Base-by-base conservation (phyloP, 2,797 vertebrate genomes). In the Spheniscus humboldti region DNA sequence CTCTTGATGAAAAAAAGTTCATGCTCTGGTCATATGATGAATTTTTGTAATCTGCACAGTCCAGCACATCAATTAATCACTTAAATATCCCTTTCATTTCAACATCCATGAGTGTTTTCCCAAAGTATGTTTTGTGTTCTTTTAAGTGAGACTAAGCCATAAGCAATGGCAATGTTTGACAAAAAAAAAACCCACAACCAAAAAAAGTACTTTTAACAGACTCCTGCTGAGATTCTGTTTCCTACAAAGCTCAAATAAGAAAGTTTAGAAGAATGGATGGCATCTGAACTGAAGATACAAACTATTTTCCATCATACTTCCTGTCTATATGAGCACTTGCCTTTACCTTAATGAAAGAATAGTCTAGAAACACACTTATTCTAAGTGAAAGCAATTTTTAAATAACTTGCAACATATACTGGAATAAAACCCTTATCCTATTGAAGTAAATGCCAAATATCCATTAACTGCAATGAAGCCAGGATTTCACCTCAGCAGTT, bases 41-140 rank as follows among this genome's bases (percentile, higher is more conserved):
- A 85, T 96, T 96, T 96, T 96, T 84, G 60, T 88, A 94, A 94
- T 93, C 55, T 94, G 24, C 78, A 72, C 37, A 86, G 69, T 56
- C 79, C 71, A 92, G 56, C 87, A 73, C 56, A 88, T 56, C 68
- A 71, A 96, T 96, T 95, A 90, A 96, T 94, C 83, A 94, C 30
- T 62, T 88, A 75, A 93, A 96, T 94, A 91, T 18, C 13, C 17
- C 45, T 80, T 95, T 90, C 11, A 4, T 82, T 72, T 77, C 50
- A 92, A 84, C 28, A 88, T 62, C 23, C 33, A 48, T 11, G 7
- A 60, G 22, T 48, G 11, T 71, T 90, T 94, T 86, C 17, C 10
- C 30, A 77, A 94, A 80, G 33, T 75, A 77, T 41, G 28, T 35
- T 52, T 67, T 31, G 8, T 28, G 4, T 27, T 57, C 13, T 64